Base-by-base conservation (phyloP, 2,113 vertebrate species). In the Zapus hudsonius region DNA sequence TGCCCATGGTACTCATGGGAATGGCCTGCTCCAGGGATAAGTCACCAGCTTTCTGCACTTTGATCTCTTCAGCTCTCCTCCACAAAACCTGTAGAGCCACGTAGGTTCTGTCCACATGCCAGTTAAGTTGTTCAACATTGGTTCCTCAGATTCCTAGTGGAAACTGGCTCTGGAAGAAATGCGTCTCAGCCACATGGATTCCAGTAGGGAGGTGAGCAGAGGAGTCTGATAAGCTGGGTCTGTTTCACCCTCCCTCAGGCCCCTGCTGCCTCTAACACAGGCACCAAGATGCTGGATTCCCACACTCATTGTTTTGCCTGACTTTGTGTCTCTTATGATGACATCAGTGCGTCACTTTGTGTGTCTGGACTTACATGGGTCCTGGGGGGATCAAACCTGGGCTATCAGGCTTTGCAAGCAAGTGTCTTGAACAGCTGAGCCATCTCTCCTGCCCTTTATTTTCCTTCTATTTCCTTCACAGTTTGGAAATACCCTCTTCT, bases 91-190 rank as follows among this genome's bases (percentile, higher is more conserved):
- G 33, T 8, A n/a, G n/a, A n/a, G n/a, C 33, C 13, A 20, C 19
- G 70, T 73, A 29, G 25, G 66, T 55, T 52, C 90, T 15, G 57
- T 29, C 64, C 55, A 74, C 16, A 40, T 42, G 47, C 59, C 80
- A 81, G 33, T 52, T 42, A 87, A 52, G 38, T n/a, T 73, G 23
- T 47, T 78, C 76, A 81, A 38, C 25, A 78, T n/a, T 80, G 87
- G 55, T 79, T 73, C 13, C 31, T 84, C 36, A 55, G 15, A 42
- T 42, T 89, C 61, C 80, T 64, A 67, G 27, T 38, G 15, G 74
- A 90, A 73, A 66, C 33, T 29, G 57, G 36, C 25, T 5, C 25
- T 64, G 6, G 3, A 67, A 36, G 61, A 83, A 70, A 84, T n/a
- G 25, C 7, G 44, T 11, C 20, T 23, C 52, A 20, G 64, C 69